Conservation (phyloP, 2,797 vertebrate species). For the Scarus forsteni region DNA sequence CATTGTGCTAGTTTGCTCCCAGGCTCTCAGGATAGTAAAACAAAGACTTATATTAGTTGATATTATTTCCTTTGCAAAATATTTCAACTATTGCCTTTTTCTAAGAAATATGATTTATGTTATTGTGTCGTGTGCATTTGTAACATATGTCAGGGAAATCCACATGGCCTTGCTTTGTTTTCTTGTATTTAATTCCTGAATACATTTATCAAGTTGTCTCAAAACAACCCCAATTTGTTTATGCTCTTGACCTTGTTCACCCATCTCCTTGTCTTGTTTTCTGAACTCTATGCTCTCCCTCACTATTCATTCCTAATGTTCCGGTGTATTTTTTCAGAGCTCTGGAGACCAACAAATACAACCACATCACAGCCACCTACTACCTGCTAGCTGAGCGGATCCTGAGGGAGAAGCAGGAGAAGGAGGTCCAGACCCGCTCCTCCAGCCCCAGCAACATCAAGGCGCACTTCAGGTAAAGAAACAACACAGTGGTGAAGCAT, state of each 20-base stretch:
- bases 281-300: background rate
- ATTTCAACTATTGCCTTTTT: too few species aligned
- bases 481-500: background rate
- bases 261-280: background rate
- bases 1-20: too few species aligned
- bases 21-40: too few species aligned
- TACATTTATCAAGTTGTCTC: background rate
- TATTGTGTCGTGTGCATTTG: too few species aligned
- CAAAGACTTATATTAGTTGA: too few species aligned
- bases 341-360: constrained; percentile 98
- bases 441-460: constrained; percentile 98
- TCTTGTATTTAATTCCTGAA: too few species aligned
- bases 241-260: background rate
- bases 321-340: constrained; percentile 83
- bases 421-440: constrained; percentile 94
- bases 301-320: background rate
- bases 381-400: constrained; percentile 97
- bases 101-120: too few species aligned
- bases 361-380: constrained; percentile 99
- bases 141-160: too few species aligned
- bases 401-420: constrained; percentile 97
- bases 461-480: constrained; percentile 94
- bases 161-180: too few species aligned
- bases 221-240: background rate
- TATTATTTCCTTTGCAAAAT: too few species aligned